These are phyloP conservation scores for Sepiola atlantica DNA, from an alignment of 2,888 invertebrate genomes.

Conservation along the genomic window DNA sequence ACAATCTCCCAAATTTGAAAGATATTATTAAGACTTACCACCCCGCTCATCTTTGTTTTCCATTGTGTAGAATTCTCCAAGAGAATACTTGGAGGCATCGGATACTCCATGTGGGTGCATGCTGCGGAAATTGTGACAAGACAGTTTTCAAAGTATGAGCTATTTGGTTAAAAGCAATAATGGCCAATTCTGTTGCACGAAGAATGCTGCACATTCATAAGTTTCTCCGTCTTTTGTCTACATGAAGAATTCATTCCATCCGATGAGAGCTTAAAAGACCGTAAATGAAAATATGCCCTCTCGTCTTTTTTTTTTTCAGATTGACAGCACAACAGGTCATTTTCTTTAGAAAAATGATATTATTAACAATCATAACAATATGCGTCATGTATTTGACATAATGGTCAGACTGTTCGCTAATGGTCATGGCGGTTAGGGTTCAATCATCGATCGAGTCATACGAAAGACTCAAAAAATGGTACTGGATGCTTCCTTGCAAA, in stretches of 20 bases:
- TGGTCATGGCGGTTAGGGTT: no score
- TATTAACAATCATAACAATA: no score
- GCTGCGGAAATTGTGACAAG: slow-evolving; percentile 20
- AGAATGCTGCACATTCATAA: background rate
- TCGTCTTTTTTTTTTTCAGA: background rate
- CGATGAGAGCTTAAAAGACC: background rate
- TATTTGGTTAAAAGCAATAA: slow-evolving; percentile 13
- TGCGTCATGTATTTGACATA: no score
- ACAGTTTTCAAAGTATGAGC: background rate
- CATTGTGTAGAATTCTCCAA: background rate
- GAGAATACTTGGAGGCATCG: background rate
- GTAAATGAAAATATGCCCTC: background rate
- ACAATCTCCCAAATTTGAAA: background rate
- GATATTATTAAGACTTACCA: background rate
- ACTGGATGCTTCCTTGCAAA: no score
- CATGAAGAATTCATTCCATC: background rate
- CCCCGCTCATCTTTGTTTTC: background rate
- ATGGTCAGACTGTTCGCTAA: no score
- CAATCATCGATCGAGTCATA: no score
- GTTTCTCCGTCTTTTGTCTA: background rate
- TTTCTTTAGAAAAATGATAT: background rate
- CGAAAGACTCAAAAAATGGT: no score
- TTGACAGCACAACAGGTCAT: background rate
- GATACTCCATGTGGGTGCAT: background rate
- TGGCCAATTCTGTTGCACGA: background rate